Evolutionary conservation across 2,888 invertebrate genomes (phyloP).

Genomic region (Temnothorax ravouxi): DNA sequence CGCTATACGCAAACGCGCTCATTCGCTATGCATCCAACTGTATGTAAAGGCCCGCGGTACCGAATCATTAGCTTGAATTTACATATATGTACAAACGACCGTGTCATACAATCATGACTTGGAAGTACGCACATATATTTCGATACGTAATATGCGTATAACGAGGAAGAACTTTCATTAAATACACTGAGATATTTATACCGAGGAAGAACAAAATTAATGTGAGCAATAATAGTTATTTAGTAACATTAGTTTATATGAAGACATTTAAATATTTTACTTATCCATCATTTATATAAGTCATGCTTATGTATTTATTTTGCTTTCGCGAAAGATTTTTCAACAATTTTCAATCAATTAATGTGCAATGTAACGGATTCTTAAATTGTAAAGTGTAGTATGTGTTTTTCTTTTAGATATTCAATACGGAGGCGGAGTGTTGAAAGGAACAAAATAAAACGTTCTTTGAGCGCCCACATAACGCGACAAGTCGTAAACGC

Average conservation of each 20-base stretch:
- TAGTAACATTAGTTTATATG: neutral
- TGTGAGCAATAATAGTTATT: neutral
- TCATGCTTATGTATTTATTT: neutral
- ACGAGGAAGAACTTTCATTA: constrained; percentile 1
- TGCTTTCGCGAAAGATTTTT: neutral
- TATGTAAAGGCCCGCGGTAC: constrained; percentile 21
- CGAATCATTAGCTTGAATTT: constrained; percentile 47
- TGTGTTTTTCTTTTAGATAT: neutral
- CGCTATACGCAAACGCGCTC: constrained; percentile 31
- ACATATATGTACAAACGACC: constrained; percentile 32
- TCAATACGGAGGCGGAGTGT: neutral
- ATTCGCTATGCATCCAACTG: constrained; percentile 16
- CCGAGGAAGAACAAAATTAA: neutral
- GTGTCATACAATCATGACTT: constrained; percentile 14
- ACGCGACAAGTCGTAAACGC: constrained; percentile 30
- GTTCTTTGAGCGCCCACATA: constrained; percentile 7
- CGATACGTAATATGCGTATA: neutral
- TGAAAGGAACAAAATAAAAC: constrained; percentile 3
- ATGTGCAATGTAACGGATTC: neutral
- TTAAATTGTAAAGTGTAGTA: neutral
- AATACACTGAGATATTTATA: neutral
- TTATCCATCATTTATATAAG: neutral
- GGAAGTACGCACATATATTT: neutral
- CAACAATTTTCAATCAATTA: neutral
- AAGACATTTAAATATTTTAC: neutral